These are phyloP conservation scores for Dendroctonus valens DNA, from an alignment of 1,140 invertebrate genomes.

Conservation along the genomic window DNA sequence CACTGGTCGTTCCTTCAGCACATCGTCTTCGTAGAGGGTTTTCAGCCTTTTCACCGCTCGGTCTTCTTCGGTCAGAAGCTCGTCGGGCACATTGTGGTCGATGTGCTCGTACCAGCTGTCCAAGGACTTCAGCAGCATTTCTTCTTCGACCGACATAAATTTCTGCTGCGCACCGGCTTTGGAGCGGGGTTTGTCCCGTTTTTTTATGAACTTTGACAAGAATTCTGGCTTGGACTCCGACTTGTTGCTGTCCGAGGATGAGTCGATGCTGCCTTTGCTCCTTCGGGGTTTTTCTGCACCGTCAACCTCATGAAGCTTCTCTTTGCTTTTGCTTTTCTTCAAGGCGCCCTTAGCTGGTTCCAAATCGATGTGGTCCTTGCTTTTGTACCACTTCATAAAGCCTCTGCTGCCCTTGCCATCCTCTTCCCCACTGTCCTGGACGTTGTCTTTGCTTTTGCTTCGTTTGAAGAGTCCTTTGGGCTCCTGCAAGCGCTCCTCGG, in stretches of 20 bases:
- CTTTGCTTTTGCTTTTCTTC: slow-evolving; percentile 7
- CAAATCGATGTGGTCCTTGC: slow-evolving; percentile 11
- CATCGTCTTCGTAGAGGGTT: slow-evolving; percentile 40
- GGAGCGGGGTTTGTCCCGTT: slow-evolving; percentile 21
- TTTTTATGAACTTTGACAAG: slow-evolving; percentile 30
- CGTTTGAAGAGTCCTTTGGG: neutral
- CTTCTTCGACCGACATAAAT: slow-evolving; percentile 42
- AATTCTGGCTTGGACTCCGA: slow-evolving; percentile 17
- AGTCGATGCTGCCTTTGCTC: slow-evolving; percentile 9
- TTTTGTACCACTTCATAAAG: slow-evolving; percentile 23
- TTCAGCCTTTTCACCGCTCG: slow-evolving; percentile 43
- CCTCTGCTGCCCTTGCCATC: slow-evolving; percentile 11
- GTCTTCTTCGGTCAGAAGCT: slow-evolving; percentile 41
- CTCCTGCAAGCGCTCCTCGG: neutral
- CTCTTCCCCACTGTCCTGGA: neutral
- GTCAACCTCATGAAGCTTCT: slow-evolving; percentile 1
- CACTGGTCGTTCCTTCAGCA: slow-evolving; percentile 35
- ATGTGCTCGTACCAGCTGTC: slow-evolving; percentile 41
- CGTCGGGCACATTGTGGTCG: slow-evolving; percentile 38
- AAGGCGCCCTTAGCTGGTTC: neutral
- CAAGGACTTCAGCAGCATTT: slow-evolving; percentile 37
- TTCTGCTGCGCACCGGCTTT: slow-evolving; percentile 22
- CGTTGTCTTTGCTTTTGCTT: slow-evolving; percentile 19
- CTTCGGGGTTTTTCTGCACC: slow-evolving; percentile 12
- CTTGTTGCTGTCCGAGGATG: slow-evolving; percentile 16